These are phyloP conservation scores for Neopelma chrysocephalum DNA, from an alignment of 2,797 vertebrate species.

Conservation along the genomic window DNA sequence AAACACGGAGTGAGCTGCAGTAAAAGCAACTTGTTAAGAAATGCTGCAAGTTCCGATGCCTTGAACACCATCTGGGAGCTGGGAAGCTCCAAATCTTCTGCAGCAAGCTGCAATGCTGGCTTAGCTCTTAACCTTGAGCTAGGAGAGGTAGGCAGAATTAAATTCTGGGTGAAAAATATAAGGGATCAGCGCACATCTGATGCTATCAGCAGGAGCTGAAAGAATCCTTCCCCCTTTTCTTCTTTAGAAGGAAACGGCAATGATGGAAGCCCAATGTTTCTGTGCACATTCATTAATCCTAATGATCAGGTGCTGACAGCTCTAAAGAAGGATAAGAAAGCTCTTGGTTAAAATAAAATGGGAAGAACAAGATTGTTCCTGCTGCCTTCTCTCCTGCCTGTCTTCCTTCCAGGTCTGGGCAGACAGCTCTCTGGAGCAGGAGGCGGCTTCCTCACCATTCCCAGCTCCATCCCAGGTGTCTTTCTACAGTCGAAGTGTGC, in stretches of 20 bases:
- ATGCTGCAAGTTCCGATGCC: conserved; percentile 24
- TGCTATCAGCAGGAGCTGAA: conserved; percentile 20
- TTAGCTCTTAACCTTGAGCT: conserved; percentile 39
- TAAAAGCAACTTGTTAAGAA: conserved; percentile 35
- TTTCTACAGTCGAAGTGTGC: background rate
- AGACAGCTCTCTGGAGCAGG: background rate
- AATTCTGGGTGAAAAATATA: conserved; percentile 5
- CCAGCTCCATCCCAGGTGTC: conserved; percentile 16
- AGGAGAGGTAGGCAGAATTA: background rate
- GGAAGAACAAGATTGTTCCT: background rate
- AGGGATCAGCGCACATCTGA: background rate
- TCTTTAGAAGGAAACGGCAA: background rate
- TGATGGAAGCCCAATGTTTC: conserved; percentile 33
- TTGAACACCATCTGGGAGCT: conserved; percentile 38
- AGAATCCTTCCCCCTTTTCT: conserved; percentile 21
- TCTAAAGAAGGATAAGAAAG: background rate
- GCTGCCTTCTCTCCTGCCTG: background rate
- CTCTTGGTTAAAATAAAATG: conserved; percentile 20
- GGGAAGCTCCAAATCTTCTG: background rate
- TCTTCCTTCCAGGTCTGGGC: background rate
- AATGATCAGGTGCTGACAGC: conserved; percentile 58
- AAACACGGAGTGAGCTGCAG: background rate
- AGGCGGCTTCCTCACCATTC: background rate
- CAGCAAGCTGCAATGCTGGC: background rate
- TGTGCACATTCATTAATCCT: conserved; percentile 12